phyloP scores from a whole-genome alignment of 1,140 invertebrate species.

The Melipona quadrifasciata region DNA sequence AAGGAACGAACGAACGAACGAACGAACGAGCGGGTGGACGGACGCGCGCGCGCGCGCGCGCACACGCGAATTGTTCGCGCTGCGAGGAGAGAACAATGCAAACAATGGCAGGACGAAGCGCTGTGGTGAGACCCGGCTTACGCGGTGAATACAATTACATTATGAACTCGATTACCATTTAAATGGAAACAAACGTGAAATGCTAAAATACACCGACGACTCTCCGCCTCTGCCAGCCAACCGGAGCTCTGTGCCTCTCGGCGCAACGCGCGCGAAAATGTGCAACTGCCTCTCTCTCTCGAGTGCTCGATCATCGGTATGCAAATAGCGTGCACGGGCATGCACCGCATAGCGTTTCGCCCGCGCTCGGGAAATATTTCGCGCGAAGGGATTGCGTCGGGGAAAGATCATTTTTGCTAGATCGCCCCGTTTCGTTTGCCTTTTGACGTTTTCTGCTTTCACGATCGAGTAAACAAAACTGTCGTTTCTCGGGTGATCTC shows the following conservation, averaged over 20 bases:
- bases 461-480: neutral
- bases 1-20: no score
- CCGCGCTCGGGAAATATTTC: constrained; percentile 31
- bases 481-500: neutral
- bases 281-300: constrained; percentile 39
- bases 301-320: constrained; percentile 70
- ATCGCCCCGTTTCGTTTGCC: neutral
- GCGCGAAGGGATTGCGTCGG: neutral
- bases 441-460: neutral
- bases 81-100: constrained; percentile 77
- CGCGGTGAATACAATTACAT: constrained; percentile 82
- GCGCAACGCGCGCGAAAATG: constrained; percentile 55
- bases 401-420: neutral
- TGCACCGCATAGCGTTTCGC: constrained; percentile 26
- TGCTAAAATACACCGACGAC: constrained; percentile 78
- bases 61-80: constrained; percentile 72
- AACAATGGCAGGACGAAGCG: constrained; percentile 77
- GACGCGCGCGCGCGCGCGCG: neutral
- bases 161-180: constrained; percentile 83
- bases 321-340: constrained; percentile 59
- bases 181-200: constrained; percentile 83
- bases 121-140: constrained; percentile 79
- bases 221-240: constrained; percentile 32
- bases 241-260: neutral
- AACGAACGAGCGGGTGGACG: no score